Conservation (phyloP, 1,140 invertebrate genomes). For the Ceratina calcarata region DNA sequence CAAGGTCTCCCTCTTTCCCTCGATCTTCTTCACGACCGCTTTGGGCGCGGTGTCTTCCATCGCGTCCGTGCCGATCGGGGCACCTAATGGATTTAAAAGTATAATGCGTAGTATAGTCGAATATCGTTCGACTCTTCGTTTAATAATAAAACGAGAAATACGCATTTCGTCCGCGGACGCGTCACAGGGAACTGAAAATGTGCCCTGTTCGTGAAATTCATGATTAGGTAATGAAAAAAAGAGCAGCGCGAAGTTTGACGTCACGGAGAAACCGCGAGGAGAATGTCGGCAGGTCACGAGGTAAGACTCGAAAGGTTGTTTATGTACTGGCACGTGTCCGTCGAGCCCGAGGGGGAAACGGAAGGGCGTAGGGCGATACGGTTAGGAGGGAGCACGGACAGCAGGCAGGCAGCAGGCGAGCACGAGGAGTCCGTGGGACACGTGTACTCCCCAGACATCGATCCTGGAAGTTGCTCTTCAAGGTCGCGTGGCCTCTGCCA, state of each 20-base stretch:
- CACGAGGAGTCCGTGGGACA: slow-evolving; percentile 64
- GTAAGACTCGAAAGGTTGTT: slow-evolving; percentile 60
- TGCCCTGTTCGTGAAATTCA: background rate
- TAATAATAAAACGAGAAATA: too few species aligned
- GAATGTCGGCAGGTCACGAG: slow-evolving; percentile 38
- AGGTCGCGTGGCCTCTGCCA: slow-evolving; percentile 70
- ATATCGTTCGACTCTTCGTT: too few species aligned
- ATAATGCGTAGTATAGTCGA: too few species aligned
- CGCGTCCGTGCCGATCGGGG: slow-evolving; percentile 14
- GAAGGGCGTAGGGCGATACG: slow-evolving; percentile 45
- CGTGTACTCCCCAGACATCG: slow-evolving; percentile 73
- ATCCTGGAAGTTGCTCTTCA: slow-evolving; percentile 70
- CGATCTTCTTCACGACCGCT: slow-evolving; percentile 80
- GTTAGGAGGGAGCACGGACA: slow-evolving; percentile 32
- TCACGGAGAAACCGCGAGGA: slow-evolving; percentile 12
- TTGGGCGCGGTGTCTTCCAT: slow-evolving; percentile 74
- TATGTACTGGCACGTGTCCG: slow-evolving; percentile 63
- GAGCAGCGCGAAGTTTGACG: background rate
- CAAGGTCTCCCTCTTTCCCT: slow-evolving; percentile 85
- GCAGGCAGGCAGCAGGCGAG: slow-evolving; percentile 17
- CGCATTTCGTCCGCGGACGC: too few species aligned
- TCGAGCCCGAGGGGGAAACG: slow-evolving; percentile 21
- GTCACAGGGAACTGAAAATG: too few species aligned
- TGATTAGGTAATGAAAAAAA: background rate
- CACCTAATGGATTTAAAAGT: slow-evolving; percentile 47